Evolutionary conservation across 1,140 invertebrate species (phyloP).

Genomic region (Lerema accius): DNA sequence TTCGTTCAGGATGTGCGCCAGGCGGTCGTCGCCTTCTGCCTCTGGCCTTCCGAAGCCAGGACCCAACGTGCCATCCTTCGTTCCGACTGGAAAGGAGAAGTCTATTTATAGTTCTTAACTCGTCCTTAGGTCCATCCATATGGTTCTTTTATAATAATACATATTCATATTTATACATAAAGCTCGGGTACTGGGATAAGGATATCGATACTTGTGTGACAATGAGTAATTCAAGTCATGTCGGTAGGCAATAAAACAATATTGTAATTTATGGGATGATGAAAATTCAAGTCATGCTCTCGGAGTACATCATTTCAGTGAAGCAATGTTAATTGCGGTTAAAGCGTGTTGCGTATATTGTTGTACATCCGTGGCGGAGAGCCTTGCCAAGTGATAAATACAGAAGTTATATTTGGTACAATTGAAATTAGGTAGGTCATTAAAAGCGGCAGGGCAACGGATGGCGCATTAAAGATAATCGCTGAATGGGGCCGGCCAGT

Average conservation of each 20-base stretch:
- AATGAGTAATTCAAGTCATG: neutral
- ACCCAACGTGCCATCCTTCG: constrained; percentile 90
- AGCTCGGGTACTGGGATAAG: neutral
- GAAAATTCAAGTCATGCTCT: constrained; percentile 19
- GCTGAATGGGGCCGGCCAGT: constrained; percentile 69
- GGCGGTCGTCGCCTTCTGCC: constrained; percentile 94
- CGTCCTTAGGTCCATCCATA: constrained; percentile 9
- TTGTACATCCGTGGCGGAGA: constrained; percentile 44
- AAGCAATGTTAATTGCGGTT: constrained; percentile 69
- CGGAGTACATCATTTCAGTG: constrained; percentile 39
- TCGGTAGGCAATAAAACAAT: neutral
- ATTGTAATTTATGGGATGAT: neutral
- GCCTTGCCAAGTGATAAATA: constrained; percentile 78
- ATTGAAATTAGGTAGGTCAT: constrained; percentile 78
- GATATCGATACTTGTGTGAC: neutral
- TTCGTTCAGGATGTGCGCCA: constrained; percentile 96
- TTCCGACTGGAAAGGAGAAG: constrained; percentile 84
- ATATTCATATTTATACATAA: neutral
- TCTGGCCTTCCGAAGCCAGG: constrained; percentile 87
- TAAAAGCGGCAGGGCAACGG: constrained; percentile 65
- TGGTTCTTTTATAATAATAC: neutral
- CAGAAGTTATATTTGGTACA: constrained; percentile 77
- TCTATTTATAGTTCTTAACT: constrained; percentile 34
- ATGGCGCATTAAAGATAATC: constrained; percentile 67
- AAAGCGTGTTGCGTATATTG: constrained; percentile 58